Percentiles rank a stretch among this genome's conserved stretches.
phyloP scores from a whole-genome alignment of 1,140 invertebrate species.

The Reticulitermes speratus region DNA sequence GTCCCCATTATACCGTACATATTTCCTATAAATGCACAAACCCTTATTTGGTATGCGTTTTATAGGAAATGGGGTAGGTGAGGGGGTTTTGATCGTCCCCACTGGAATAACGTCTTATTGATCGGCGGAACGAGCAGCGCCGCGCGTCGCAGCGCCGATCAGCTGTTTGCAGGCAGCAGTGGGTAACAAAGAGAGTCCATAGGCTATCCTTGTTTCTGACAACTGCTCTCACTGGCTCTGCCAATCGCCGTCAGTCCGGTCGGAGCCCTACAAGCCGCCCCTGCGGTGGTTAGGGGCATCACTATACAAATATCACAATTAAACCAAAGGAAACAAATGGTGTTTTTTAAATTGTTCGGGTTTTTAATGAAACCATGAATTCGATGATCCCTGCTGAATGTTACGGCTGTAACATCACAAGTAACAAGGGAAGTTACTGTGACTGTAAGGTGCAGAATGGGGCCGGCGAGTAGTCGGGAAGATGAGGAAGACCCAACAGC shows the following conservation, averaged over 20 bases:
- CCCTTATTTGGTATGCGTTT: background rate
- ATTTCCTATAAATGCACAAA: background rate
- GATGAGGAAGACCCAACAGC: background rate
- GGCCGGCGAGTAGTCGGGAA: slow-evolving; percentile 5
- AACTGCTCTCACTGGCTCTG: background rate
- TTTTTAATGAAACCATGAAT: background rate
- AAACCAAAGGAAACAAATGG: background rate
- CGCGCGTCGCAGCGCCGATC: background rate
- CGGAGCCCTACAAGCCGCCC: background rate
- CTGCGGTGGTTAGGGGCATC: background rate
- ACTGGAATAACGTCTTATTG: background rate
- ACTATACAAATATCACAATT: background rate
- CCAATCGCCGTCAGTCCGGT: background rate
- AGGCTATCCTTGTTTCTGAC: background rate
- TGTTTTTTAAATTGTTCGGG: background rate
- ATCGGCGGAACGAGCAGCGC: background rate
- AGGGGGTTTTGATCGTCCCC: background rate
- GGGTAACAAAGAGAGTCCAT: background rate
- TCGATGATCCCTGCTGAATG: background rate
- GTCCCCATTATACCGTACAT: background rate
- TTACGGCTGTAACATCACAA: too few species aligned
- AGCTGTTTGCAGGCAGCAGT: background rate
- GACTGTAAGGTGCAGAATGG: background rate
- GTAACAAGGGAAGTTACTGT: background rate
- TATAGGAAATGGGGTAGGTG: background rate